Evolutionary conservation across 1,140 invertebrate species (phyloP).

Genomic region (Aphaenogaster floridana): DNA sequence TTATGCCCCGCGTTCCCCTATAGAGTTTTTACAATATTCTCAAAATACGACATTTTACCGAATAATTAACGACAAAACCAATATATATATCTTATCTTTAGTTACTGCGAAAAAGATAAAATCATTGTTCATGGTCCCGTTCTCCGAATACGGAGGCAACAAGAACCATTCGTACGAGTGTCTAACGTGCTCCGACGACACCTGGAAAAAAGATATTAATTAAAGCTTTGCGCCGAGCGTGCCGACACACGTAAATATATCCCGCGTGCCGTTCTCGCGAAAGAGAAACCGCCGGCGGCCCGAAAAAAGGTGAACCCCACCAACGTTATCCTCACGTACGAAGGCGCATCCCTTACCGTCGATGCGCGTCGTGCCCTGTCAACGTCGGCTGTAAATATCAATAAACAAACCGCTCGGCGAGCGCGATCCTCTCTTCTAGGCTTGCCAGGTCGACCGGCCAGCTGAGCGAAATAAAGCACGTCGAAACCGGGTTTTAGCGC

Average conservation of each 20-base stretch:
- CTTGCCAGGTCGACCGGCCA: not conserved
- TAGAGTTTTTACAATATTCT: not conserved
- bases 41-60: not conserved
- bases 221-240: conserved; percentile 38
- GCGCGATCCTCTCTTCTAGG: conserved; percentile 17
- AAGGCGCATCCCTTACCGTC: conserved; percentile 43
- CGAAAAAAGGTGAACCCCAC: conserved; percentile 53
- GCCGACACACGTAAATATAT: conserved; percentile 37
- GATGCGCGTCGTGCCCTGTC: conserved; percentile 59
- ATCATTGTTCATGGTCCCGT: not conserved
- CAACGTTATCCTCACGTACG: conserved; percentile 42
- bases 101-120: not conserved
- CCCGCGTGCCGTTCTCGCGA: conserved; percentile 30
- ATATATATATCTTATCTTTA: not conserved
- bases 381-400: conserved; percentile 79
- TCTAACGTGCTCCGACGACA: conserved; percentile 41
- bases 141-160: not conserved
- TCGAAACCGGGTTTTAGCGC: conserved; percentile 66
- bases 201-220: conserved; percentile 60
- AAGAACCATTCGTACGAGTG: conserved; percentile 6
- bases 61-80: not conserved
- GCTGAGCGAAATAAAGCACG: conserved; percentile 71
- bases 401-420: conserved; percentile 76
- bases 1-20: no score
- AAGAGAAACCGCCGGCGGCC: conserved; percentile 27